A percentile compares a stretch with the other conserved stretches of the same genome.
phyloP scores from a whole-genome alignment of 35 echinoderm and acorn worm species.

The Stichopus chloronotus region DNA sequence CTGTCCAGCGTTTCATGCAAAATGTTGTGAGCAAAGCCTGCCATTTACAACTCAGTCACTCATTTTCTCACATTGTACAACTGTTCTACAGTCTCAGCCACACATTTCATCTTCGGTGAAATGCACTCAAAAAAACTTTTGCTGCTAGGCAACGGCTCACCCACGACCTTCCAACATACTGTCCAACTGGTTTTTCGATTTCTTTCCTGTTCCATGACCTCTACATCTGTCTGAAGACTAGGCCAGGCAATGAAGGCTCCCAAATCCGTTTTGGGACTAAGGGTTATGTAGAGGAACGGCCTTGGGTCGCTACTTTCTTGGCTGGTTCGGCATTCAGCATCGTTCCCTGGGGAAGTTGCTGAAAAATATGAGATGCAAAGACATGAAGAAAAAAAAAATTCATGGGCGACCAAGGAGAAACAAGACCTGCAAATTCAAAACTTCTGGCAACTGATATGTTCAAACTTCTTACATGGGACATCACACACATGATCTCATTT shows the following conservation, averaged over 20 bases:
- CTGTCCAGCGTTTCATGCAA: no score
- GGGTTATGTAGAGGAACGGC: slow-evolving; percentile 4
- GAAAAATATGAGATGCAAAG: slow-evolving; percentile 23
- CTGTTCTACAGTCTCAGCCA: no score
- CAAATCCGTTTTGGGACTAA: not conserved
- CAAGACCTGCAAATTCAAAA: not conserved
- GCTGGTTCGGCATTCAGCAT: not conserved
- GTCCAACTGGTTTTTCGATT: not conserved
- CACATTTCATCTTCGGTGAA: no score
- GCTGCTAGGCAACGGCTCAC: not conserved
- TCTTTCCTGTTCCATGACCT: not conserved
- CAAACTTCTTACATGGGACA: not conserved
- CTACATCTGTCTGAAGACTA: not conserved
- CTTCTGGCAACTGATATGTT: not conserved
- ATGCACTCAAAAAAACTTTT: not conserved
- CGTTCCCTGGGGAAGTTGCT: slow-evolving; percentile 22
- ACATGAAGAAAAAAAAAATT: not conserved
- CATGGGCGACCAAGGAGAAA: not conserved
- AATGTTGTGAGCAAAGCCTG: no score
- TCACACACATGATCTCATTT: not conserved
- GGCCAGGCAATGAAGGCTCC: not conserved
- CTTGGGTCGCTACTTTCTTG: slow-evolving; percentile 25
- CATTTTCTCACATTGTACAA: no score
- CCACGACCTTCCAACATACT: no score
- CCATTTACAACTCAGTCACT: no score